Base-by-base conservation (phyloP, 2,797 vertebrate species). In the Luscinia luscinia region DNA sequence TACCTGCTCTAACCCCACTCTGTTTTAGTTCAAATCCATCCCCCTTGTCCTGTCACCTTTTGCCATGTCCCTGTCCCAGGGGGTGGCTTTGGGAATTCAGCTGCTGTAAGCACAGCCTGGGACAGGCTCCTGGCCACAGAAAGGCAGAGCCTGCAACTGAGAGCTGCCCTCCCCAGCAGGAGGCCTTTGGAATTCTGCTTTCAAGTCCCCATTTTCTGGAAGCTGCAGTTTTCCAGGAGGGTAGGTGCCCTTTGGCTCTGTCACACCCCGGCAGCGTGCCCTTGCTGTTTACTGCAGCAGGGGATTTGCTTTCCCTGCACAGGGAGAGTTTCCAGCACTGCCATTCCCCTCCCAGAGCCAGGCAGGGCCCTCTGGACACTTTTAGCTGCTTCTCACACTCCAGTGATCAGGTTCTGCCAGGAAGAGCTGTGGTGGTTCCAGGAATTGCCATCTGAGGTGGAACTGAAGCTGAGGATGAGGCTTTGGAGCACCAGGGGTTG, bases 101-200 rank as follows among this genome's bases (percentile, higher is more conserved):
- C 80, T 82, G 11, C 43, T 1, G 2, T 9, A 4, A 83, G 52
- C 84, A 59, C 30, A 8, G 51, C 90, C 89, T 78, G 4, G 18
- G 20, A 57, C 12, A 38, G 83, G 79, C 85, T 95, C 34, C 91
- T 91, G 81, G 76, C 66, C 66, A 17, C 76, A 19, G 83, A 78
- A 89, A 89, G 68, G 89, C 73, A 88, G 30, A 83, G 69, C 86
- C 76, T 95, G 95, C 95, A 93, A 95, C 79, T 84, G 95, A 92
- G 94, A 89, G 67, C 24, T 43, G 3, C 40, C 57, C 52, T 79
- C 81, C 85, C 75, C 54, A 7, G 48, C 49, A n/a, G 82, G 20
- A n/a, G 89, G 96, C 93, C 91, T 96, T 94, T 87, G 91, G 46
- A 84, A 0, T 0, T 54, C 41, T 87, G 86, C 83, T 93, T 93